Percentiles rank a stretch among this genome's conserved stretches.
Evolutionary conservation across 2,888 invertebrate species (phyloP).

Genomic region (Galeruca laticollis): DNA sequence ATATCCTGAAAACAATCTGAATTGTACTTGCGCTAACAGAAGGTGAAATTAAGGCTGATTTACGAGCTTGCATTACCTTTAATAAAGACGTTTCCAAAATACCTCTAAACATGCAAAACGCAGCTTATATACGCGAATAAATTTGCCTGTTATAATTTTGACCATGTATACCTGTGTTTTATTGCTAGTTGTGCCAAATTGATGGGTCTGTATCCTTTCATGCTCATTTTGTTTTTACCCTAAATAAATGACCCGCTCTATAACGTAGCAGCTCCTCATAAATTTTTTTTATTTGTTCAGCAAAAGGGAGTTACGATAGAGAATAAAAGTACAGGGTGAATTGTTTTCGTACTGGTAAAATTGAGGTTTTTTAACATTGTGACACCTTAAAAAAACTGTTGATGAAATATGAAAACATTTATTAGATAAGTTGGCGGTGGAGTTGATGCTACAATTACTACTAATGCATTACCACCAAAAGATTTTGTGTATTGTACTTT

Average conservation of each 20-base stretch:
- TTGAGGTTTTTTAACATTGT: no score
- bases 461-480: no score
- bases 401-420: no score
- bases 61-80: slow-evolving; percentile 37
- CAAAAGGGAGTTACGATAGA: no score
- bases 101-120: slow-evolving; percentile 42
- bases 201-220: slow-evolving; percentile 12
- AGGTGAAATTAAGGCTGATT: slow-evolving; percentile 42
- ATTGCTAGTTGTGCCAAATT: slow-evolving; percentile 18
- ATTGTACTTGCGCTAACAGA: slow-evolving; percentile 37
- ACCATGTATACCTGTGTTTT: slow-evolving; percentile 29
- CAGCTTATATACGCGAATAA: slow-evolving; percentile 41
- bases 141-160: slow-evolving; percentile 41
- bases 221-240: not conserved
- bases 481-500: no score
- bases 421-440: no score
- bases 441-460: no score
- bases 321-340: no score
- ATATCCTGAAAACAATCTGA: slow-evolving; percentile 41
- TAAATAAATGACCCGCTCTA: not conserved
- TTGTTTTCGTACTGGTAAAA: no score
- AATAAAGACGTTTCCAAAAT: slow-evolving; percentile 42
- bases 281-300: not conserved
- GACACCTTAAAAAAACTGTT: no score
- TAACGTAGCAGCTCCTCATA: not conserved